Evolutionary conservation across 1,140 invertebrate genomes (phyloP).

Genomic region (Drosophila eugracilis): DNA sequence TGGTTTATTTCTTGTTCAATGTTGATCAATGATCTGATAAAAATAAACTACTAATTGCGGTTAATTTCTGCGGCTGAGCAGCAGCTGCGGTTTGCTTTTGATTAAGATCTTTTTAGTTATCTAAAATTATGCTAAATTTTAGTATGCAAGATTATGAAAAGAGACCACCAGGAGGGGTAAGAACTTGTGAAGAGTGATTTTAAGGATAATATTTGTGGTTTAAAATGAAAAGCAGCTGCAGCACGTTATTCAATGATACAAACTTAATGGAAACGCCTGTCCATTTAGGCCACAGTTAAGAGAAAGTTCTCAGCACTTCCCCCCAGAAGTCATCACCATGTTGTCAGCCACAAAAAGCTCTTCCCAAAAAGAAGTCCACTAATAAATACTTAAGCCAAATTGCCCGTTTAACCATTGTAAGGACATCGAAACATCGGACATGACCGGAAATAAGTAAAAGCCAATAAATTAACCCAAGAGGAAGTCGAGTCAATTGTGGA

Average conservation of each 20-base stretch:
- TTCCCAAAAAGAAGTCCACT: conserved; percentile 36
- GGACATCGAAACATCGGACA: conserved; percentile 24
- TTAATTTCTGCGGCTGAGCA: conserved; percentile 34
- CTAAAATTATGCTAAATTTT: conserved; percentile 18
- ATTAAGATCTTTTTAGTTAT: not conserved
- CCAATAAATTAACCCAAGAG: conserved; percentile 67
- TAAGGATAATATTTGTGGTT: not conserved
- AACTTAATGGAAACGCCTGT: too few species aligned
- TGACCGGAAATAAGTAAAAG: conserved; percentile 77
- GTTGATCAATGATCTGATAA: conserved; percentile 46
- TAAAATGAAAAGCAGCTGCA: too few species aligned
- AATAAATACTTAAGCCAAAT: conserved; percentile 51
- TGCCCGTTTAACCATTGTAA: conserved; percentile 24
- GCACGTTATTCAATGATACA: too few species aligned
- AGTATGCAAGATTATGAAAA: conserved; percentile 1
- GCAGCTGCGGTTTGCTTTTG: conserved; percentile 53
- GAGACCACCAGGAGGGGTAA: conserved; percentile 13
- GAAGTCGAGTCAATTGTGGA: conserved; percentile 38
- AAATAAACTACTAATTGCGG: conserved; percentile 30
- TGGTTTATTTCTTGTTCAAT: conserved; percentile 29
- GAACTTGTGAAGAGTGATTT: not conserved
- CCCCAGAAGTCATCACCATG: conserved; percentile 22
- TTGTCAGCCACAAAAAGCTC: conserved; percentile 20
- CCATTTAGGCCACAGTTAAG: not conserved
- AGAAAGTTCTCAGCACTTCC: not conserved